Percentiles rank a stretch among this genome's conserved stretches.
Evolutionary conservation across 2,797 vertebrate genomes (phyloP).

Genomic region (Chaenodraco wilsoni): DNA sequence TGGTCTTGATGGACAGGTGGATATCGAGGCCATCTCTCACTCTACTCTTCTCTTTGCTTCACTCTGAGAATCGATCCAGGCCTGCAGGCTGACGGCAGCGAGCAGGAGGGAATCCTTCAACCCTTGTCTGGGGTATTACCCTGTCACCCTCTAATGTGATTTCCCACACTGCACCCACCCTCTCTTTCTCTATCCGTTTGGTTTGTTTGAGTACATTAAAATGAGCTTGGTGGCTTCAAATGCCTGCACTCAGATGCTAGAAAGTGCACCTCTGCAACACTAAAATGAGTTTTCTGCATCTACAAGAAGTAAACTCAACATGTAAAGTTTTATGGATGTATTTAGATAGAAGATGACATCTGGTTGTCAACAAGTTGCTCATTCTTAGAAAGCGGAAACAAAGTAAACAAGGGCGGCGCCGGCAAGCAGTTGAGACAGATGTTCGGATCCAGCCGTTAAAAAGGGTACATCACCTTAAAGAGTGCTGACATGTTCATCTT

Average conservation of each 20-base stretch:
- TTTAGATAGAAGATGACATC: conserved; percentile 1
- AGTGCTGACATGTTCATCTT: too few relatives aligned
- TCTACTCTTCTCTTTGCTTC: conserved; percentile 37
- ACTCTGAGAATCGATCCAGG: conserved; percentile 54
- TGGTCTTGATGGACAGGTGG: conserved; percentile 61
- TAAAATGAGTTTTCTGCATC: neutral
- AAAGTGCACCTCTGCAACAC: neutral
- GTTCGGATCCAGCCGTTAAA: too few relatives aligned
- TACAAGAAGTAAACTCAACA: neutral
- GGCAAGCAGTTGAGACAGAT: too few relatives aligned
- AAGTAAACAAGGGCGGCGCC: neutral
- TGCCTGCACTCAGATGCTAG: neutral
- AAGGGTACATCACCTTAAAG: too few relatives aligned
- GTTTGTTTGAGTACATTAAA: neutral
- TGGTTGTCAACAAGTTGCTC: neutral
- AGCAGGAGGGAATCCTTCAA: conserved; percentile 44
- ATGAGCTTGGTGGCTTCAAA: neutral
- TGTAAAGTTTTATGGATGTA: neutral
- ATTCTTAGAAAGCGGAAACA: neutral
- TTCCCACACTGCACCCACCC: conserved; percentile 7
- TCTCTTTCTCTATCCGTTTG: conserved; percentile 5
- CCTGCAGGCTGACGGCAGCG: conserved; percentile 38
- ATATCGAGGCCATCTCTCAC: conserved; percentile 37
- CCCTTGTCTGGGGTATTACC: conserved; percentile 32
- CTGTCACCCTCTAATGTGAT: conserved; percentile 34